These are phyloP conservation scores for Periophthalmus modestus DNA, from an alignment of 2,113 vertebrate genomes.

Conservation along the genomic window DNA sequence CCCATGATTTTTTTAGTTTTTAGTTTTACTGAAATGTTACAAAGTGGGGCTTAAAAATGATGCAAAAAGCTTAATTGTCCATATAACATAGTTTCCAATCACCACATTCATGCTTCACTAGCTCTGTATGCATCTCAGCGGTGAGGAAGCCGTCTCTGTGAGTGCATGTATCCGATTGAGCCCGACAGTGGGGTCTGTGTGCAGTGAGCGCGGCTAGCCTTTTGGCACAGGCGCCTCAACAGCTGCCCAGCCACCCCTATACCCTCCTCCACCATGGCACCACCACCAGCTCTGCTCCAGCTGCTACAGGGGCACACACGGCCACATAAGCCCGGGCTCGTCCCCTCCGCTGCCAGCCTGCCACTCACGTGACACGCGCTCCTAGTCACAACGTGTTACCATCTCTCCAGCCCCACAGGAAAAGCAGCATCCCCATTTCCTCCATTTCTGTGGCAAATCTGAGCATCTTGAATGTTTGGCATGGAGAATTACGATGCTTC, in stretches of 20 bases:
- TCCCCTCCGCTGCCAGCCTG: constrained; percentile 41
- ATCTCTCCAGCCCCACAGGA: constrained; percentile 49
- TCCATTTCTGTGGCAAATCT: neutral
- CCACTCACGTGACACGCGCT: constrained; percentile 58
- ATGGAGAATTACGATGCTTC: constrained; percentile 10
- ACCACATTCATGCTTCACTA: neutral
- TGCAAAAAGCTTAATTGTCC: too few species aligned
- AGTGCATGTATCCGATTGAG: constrained; percentile 17
- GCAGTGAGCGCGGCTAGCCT: constrained; percentile 38
- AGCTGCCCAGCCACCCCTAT: constrained; percentile 58
- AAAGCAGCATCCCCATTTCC: constrained; percentile 34
- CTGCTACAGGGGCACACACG: constrained; percentile 48
- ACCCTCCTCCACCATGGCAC: constrained; percentile 32
- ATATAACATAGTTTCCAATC: neutral
- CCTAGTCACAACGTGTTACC: constrained; percentile 57
- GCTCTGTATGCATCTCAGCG: neutral
- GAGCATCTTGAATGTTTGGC: constrained; percentile 8
- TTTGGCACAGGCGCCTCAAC: constrained; percentile 62
- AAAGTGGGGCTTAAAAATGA: neutral
- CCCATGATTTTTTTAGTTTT: too few species aligned
- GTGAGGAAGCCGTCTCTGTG: neutral
- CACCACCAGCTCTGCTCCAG: constrained; percentile 38
- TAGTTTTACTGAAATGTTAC: neutral
- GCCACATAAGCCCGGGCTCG: constrained; percentile 58
- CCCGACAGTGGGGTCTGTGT: constrained; percentile 12